Percentiles rank a stretch among this genome's conserved stretches.
Conservation (phyloP, 2,888 invertebrate genomes). For the Spialia ferax region DNA sequence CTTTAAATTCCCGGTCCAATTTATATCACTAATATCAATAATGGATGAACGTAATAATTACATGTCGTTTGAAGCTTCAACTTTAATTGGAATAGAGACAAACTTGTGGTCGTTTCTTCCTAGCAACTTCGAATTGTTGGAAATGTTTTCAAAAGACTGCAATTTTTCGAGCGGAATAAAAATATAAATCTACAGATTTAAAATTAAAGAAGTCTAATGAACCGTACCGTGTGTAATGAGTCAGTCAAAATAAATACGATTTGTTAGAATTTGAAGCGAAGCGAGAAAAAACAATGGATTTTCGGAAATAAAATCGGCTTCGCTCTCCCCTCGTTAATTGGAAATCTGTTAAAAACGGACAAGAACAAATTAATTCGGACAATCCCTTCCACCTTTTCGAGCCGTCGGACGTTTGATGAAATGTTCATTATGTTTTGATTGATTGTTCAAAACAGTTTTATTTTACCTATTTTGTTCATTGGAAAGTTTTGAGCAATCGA, state of each 20-base stretch:
- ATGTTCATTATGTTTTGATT: slow-evolving; percentile 36
- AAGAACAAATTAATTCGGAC: slow-evolving; percentile 39
- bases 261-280: slow-evolving; percentile 21
- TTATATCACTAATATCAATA: no score
- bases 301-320: slow-evolving; percentile 28
- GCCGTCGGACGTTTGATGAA: slow-evolving; percentile 29
- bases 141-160: no score
- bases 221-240: background rate
- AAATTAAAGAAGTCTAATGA: background rate
- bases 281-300: slow-evolving; percentile 31
- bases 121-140: no score
- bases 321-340: slow-evolving; percentile 33
- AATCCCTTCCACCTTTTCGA: slow-evolving; percentile 26
- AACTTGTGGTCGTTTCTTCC: no score
- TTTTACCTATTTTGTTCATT: background rate
- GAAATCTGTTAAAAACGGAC: slow-evolving; percentile 40
- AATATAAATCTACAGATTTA: background rate
- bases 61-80: no score
- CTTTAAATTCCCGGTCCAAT: no score
- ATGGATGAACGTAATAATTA: no score
- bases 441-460: background rate
- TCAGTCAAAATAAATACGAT: slow-evolving; percentile 23
- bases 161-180: background rate
- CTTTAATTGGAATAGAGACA: no score
- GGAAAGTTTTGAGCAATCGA: background rate